These are phyloP conservation scores for Lagothrix lagotricha DNA, from an alignment of 2,797 vertebrate species.

Conservation along the genomic window DNA sequence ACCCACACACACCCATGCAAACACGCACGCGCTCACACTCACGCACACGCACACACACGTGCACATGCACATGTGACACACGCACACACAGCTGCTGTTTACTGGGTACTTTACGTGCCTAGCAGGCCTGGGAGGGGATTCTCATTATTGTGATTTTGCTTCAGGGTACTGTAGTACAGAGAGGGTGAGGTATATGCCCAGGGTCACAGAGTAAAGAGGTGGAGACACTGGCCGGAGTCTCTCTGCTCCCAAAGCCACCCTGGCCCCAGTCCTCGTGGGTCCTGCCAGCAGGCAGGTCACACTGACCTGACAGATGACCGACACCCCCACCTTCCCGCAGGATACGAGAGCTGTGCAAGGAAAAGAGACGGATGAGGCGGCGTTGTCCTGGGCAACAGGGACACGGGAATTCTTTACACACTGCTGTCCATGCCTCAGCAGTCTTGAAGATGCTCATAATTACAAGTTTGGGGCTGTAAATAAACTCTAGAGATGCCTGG, in stretches of 20 bases:
- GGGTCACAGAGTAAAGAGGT: background rate
- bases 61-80: no score
- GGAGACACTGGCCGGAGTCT: rapidly evolving
- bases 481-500: background rate
- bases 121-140: background rate
- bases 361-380: rapidly evolving
- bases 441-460: background rate
- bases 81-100: rapidly evolving
- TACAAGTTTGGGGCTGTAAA: background rate
- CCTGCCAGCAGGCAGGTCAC: no score
- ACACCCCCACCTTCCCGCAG: rapidly evolving
- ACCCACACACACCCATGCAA: rapidly evolving
- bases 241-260: background rate
- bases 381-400: rapidly evolving
- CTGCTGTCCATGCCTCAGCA: rapidly evolving
- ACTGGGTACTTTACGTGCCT: rapidly evolving
- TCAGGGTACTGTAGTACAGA: background rate
- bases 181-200: background rate
- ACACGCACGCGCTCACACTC: rapidly evolving
- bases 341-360: rapidly evolving
- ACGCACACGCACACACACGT: rapidly evolving
- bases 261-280: no score
- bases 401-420: rapidly evolving
- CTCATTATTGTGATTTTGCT: background rate
- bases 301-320: background rate